Evolutionary conservation across 2,113 vertebrate species (phyloP).

Genomic region (Urocynchramus pylzowi): DNA sequence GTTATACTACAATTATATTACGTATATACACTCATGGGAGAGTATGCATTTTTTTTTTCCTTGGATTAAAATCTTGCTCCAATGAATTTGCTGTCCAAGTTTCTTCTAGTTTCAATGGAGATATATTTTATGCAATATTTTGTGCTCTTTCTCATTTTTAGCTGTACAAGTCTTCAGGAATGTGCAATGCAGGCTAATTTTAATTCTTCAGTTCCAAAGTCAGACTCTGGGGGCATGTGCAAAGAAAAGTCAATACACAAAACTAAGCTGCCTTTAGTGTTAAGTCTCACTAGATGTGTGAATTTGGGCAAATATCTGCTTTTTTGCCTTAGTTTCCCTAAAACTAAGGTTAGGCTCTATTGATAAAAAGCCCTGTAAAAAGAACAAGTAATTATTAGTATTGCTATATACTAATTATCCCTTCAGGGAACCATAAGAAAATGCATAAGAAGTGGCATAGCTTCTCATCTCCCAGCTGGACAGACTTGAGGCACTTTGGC

Average conservation of each 20-base stretch:
- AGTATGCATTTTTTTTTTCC: background rate
- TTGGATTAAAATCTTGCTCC: background rate
- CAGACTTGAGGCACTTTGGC: background rate
- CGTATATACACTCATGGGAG: background rate
- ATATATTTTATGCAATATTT: background rate
- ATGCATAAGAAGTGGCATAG: background rate
- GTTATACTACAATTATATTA: background rate
- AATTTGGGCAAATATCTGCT: background rate
- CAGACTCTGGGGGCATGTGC: background rate
- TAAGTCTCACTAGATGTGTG: background rate
- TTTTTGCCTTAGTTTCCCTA: background rate
- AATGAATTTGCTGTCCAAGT: background rate
- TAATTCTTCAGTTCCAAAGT: background rate
- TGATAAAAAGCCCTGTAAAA: background rate
- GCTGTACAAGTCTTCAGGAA: background rate
- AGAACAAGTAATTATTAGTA: background rate
- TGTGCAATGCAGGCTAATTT: background rate
- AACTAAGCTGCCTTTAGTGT: background rate
- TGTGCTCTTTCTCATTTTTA: background rate
- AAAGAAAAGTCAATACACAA: background rate
- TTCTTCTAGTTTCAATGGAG: background rate
- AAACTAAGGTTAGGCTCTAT: background rate
- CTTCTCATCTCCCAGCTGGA: background rate
- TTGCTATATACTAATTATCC: background rate
- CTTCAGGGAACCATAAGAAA: constrained; percentile 17